A percentile compares a stretch with the other conserved stretches of the same genome.
These are phyloP conservation scores for Cyclopterus lumpus DNA, from an alignment of 2,797 vertebrate genomes.

Conservation along the genomic window DNA sequence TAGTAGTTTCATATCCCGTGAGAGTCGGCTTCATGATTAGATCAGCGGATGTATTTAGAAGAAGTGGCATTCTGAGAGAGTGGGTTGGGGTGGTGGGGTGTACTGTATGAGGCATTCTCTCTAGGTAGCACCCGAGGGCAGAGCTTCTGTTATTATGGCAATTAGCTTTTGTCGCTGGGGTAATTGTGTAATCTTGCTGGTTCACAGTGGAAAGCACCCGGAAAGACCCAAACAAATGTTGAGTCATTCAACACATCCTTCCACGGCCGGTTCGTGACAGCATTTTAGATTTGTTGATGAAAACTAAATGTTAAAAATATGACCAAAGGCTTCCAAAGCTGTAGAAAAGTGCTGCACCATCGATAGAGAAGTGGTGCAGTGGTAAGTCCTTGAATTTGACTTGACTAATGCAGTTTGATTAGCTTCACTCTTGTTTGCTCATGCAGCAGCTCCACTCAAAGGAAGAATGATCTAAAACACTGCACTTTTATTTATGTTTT, in stretches of 20 bases:
- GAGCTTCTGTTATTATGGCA: conserved; percentile 67
- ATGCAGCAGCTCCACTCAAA: conserved; percentile 3
- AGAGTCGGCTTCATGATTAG: conserved; percentile 17
- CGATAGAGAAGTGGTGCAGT: background rate
- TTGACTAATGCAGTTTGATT: background rate
- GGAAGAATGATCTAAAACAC: background rate
- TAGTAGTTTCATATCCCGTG: conserved; percentile 16
- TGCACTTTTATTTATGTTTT: background rate
- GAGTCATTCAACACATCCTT: conserved; percentile 41
- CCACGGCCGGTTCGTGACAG: conserved; percentile 23
- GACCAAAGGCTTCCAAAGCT: conserved; percentile 3
- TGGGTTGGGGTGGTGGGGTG: conserved; percentile 12
- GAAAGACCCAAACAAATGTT: conserved; percentile 55
- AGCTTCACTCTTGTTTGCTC: background rate
- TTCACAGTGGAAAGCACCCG: conserved; percentile 67
- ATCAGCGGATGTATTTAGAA: conserved; percentile 29
- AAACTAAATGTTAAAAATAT: conserved; percentile 42
- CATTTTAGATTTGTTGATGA: conserved; percentile 34
- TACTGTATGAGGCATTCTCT: conserved; percentile 31
- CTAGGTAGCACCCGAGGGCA: conserved; percentile 52
- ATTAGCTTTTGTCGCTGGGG: conserved; percentile 67
- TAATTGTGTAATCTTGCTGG: conserved; percentile 70
- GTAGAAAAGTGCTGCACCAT: background rate
- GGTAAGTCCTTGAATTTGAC: background rate
- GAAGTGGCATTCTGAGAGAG: conserved; percentile 28